These are phyloP conservation scores for Rhagophthalmus giganteus DNA, from an alignment of 2,888 invertebrate genomes.

Conservation along the genomic window DNA sequence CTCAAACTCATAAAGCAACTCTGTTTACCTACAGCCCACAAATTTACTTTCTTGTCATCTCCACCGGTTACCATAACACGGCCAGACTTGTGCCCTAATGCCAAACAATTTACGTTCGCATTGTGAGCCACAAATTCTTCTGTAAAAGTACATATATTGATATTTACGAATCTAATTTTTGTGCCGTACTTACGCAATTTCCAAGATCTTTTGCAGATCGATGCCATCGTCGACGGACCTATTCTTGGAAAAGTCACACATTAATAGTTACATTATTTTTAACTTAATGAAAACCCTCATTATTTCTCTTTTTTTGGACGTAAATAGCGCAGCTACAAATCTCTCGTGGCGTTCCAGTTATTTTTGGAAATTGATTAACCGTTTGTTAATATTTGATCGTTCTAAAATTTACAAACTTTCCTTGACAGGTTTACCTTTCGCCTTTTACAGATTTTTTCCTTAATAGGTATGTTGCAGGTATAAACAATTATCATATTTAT, in stretches of 20 bases:
- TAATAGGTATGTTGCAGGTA: slow-evolving; percentile 8
- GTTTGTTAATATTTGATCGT: slow-evolving; percentile 22
- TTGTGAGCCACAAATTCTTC: slow-evolving; percentile 88
- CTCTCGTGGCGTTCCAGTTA: slow-evolving; percentile 8
- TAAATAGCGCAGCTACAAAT: slow-evolving; percentile 2
- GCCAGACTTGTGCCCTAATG: slow-evolving; percentile 88
- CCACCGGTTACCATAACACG: slow-evolving; percentile 92
- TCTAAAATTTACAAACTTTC: slow-evolving; percentile 38
- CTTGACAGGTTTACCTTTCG: slow-evolving; percentile 46
- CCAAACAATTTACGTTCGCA: slow-evolving; percentile 84
- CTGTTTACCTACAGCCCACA: slow-evolving; percentile 95
- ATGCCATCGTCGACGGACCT: slow-evolving; percentile 48
- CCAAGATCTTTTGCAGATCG: slow-evolving; percentile 70
- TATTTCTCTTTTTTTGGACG: slow-evolving; percentile 28
- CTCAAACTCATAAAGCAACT: slow-evolving; percentile 95
- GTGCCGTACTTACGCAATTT: slow-evolving; percentile 72
- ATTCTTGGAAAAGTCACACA: slow-evolving; percentile 2
- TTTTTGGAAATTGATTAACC: slow-evolving; percentile 26
- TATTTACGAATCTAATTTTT: slow-evolving; percentile 7
- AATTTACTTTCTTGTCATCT: slow-evolving; percentile 94
- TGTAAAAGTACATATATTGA: slow-evolving; percentile 55
- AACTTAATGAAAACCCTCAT: slow-evolving; percentile 47
- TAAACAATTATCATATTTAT: slow-evolving; percentile 21
- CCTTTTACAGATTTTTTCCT: slow-evolving; percentile 41
- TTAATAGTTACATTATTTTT: slow-evolving; percentile 41